phyloP scores from a whole-genome alignment of 1,140 invertebrate genomes.

The Sarcophaga peregrina region DNA sequence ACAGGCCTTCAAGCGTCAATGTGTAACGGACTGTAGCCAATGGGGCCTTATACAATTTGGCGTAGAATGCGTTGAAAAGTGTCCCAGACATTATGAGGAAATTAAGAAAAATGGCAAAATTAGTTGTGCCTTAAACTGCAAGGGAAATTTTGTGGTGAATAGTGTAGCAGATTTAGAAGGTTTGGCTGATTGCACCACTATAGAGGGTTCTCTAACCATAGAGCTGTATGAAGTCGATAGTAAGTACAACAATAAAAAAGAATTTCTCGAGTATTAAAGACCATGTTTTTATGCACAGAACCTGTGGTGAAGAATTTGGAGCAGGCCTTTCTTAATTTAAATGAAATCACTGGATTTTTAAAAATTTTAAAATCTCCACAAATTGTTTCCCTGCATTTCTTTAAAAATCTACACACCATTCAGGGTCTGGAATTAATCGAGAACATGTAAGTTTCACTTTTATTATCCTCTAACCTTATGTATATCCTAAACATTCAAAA shows the following conservation, averaged over 20 bases:
- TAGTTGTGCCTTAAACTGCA: conserved; percentile 52
- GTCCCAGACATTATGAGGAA: conserved; percentile 53
- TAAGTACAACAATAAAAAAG: conserved; percentile 37
- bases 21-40: conserved; percentile 50
- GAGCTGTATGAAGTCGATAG: conserved; percentile 55
- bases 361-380: conserved; percentile 82
- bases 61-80: conserved; percentile 51
- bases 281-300: conserved; percentile 44
- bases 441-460: conserved; percentile 50
- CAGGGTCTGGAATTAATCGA: conserved; percentile 55
- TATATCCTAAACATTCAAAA: background rate
- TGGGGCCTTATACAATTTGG: conserved; percentile 51
- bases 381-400: conserved; percentile 81
- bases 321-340: conserved; percentile 77
- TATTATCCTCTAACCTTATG: background rate
- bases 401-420: conserved; percentile 70
- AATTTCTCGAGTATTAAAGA: background rate
- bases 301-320: conserved; percentile 70
- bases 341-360: conserved; percentile 82
- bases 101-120: conserved; percentile 42
- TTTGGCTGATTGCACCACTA: conserved; percentile 53
- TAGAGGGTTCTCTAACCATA: conserved; percentile 59
- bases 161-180: conserved; percentile 46
- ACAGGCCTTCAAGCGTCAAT: conserved; percentile 10
- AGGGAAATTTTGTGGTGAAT: conserved; percentile 52